These are phyloP conservation scores for Sebastes fasciatus DNA, from an alignment of 2,113 vertebrate genomes.

Conservation along the genomic window DNA sequence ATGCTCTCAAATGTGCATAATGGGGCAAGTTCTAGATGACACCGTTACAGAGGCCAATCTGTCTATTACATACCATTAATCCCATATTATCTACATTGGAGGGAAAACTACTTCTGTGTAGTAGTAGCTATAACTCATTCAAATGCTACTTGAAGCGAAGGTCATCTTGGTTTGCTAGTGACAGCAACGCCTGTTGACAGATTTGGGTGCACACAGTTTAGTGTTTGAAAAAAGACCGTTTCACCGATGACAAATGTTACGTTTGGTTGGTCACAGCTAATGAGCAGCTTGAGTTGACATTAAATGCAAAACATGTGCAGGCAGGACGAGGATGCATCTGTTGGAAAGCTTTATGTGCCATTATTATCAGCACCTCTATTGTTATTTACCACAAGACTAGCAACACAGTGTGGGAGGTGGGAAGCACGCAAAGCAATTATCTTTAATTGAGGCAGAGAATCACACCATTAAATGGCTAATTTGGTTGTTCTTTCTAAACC, in stretches of 20 bases:
- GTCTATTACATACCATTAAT: conserved; percentile 22
- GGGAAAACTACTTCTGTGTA: background rate
- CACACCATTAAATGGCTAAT: conserved; percentile 69
- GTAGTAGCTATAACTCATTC: background rate
- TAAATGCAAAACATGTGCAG: conserved; percentile 29
- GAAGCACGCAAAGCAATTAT: conserved; percentile 74
- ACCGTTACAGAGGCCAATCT: background rate
- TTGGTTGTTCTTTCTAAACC: conserved; percentile 34
- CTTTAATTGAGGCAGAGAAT: conserved; percentile 73
- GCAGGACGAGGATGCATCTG: conserved; percentile 11
- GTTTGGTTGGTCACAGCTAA: conserved; percentile 65
- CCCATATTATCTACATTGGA: background rate
- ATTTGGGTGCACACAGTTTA: background rate
- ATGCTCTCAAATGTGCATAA: background rate
- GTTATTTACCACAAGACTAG: conserved; percentile 73
- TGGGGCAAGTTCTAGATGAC: background rate
- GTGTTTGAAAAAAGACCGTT: conserved; percentile 20
- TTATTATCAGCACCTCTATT: conserved; percentile 47
- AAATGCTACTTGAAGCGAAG: background rate
- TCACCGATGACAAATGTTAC: conserved; percentile 41
- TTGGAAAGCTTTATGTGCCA: conserved; percentile 45
- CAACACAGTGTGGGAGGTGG: conserved; percentile 72
- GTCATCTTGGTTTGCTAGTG: background rate
- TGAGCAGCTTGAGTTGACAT: conserved; percentile 52
- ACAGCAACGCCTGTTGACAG: conserved; percentile 6